Evolutionary conservation across 92 coral and sea anemone species (phyloP).

Genomic region (Porites rus): DNA sequence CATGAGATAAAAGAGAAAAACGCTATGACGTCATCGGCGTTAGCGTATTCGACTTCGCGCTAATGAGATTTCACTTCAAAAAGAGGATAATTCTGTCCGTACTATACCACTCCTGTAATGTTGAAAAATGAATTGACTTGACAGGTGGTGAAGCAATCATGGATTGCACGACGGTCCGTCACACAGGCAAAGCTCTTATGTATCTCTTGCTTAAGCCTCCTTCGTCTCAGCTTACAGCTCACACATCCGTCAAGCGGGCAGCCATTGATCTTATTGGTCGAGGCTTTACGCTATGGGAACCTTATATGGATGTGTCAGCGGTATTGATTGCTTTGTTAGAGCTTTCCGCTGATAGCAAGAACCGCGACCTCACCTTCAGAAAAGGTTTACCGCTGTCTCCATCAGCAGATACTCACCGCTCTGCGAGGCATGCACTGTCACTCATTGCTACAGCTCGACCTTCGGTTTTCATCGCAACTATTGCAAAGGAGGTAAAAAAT

Average conservation of each 20-base stretch:
- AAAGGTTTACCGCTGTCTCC: conserved; percentile 98
- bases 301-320: conserved; percentile 99
- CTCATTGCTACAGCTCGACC: conserved; percentile 97
- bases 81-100: too few relatives aligned
- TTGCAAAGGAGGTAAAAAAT: conserved; percentile 93
- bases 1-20: too few relatives aligned
- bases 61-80: too few relatives aligned
- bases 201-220: conserved; percentile 90
- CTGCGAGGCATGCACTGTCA: conserved; percentile 97
- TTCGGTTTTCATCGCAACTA: conserved; percentile 91
- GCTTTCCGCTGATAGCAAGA: conserved; percentile 91
- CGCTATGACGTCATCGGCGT: too few relatives aligned
- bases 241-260: conserved; percentile 96
- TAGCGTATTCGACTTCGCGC: too few relatives aligned
- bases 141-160: conserved; percentile 79
- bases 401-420: conserved; percentile 95
- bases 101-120: too few relatives aligned
- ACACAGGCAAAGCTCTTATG: conserved; percentile 98
- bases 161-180: conserved; percentile 86
- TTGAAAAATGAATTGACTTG: not conserved
- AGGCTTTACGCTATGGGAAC: conserved; percentile 98
- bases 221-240: conserved; percentile 83
- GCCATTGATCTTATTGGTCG: conserved; percentile 99
- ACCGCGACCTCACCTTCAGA: conserved; percentile 84
- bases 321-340: conserved; percentile 94